Evolutionary conservation across 1,140 invertebrate genomes (phyloP), one percentile per base, ranked within the genome.

Genomic region (Acyrthosiphon pisum): DNA sequence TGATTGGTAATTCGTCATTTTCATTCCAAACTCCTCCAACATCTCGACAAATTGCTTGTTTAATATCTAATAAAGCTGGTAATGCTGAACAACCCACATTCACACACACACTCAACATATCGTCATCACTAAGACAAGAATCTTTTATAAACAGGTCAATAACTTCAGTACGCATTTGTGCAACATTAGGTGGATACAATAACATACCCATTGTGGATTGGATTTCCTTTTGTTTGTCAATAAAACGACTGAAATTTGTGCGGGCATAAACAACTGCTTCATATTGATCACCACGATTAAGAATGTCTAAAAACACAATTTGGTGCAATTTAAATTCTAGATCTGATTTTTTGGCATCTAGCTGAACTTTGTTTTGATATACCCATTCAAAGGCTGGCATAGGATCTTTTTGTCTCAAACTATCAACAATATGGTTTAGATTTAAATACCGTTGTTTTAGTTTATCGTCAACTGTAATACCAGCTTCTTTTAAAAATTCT

Each of bases 11-110:
- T 96, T 99, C 99, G 95, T 99, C 98, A 95, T 98, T 98, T 93
- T 98, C 97, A 95, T 96, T 98, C 98, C 98, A 99, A 94, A 99
- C 98, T 93, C 98, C 98, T 37, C 98, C 97, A 41, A 99, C 98
- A 96, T 99, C 98, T 95, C 98, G 96, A 93, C 99, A 98, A 98
- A 99, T 99, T 0, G 98, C 98, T 96, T 99, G 98, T 96, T 98
- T 97, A 94, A 99, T 98, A 95, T 99, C 99, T 50, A 99, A 96
- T 93, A 99, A 96, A 91, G 99, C 98, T 68, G 99, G 99, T 94
- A 99, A 96, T 56, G 99, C 98, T 89, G 97, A 97, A 94, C 98
- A 99, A 93, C 99, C 99, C 88, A 98, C 98, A 95, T 98, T 98
- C 94, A 99, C 97, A 94, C 97, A 97, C 94, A n/a, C 96, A 95